These are phyloP conservation scores for Bombus confusus DNA, from an alignment of 1,140 invertebrate species.

Conservation along the genomic window DNA sequence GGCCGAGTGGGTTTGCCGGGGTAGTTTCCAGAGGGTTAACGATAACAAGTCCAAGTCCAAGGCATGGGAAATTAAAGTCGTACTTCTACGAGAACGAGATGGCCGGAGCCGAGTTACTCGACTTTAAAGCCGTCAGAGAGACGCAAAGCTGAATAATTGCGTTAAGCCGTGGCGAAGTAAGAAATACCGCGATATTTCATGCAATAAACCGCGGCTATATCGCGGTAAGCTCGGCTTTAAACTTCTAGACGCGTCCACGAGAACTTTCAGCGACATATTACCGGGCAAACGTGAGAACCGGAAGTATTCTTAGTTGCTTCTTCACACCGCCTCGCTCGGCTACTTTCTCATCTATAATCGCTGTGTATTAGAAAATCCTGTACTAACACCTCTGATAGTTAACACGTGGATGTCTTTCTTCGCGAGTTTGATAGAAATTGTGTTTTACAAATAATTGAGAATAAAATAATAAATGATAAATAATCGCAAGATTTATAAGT, in stretches of 20 bases:
- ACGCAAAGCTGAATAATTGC: constrained; percentile 61
- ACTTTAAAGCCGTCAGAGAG: constrained; percentile 57
- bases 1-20: background rate
- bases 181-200: constrained; percentile 60
- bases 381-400: background rate
- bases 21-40: constrained; percentile 16
- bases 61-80: constrained; percentile 35
- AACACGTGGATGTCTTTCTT: too few relatives aligned
- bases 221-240: constrained; percentile 61
- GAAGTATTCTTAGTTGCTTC: constrained; percentile 37
- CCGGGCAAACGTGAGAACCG: constrained; percentile 28
- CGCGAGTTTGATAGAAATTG: too few relatives aligned
- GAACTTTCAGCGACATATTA: constrained; percentile 53
- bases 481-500: too few relatives aligned
- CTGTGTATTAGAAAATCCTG: background rate
- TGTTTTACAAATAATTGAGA: too few relatives aligned
- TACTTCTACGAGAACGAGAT: background rate
- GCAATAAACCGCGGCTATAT: constrained; percentile 61
- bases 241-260: constrained; percentile 44
- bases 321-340: background rate
- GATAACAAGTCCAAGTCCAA: constrained; percentile 9
- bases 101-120: constrained; percentile 23
- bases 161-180: constrained; percentile 55
- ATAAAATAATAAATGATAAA: too few relatives aligned
- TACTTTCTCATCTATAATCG: background rate